A percentile compares a stretch with the other conserved stretches of the same genome.
Evolutionary conservation across 2,113 vertebrate species (phyloP).

Genomic region (Emberiza fucata): DNA sequence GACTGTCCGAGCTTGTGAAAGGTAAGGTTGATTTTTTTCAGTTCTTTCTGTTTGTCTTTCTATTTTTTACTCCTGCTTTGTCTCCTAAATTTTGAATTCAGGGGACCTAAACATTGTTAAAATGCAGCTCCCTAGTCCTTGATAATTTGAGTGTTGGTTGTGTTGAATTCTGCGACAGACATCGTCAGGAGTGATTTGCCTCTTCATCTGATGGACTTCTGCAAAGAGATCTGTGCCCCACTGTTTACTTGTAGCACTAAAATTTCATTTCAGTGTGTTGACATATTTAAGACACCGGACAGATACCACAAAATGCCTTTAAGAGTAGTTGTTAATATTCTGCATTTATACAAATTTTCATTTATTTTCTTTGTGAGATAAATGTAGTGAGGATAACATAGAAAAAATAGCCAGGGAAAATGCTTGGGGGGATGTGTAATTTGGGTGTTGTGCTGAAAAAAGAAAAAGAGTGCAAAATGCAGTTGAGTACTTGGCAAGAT

Average conservation of each 20-base stretch:
- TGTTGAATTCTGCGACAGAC: background rate
- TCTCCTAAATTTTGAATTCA: background rate
- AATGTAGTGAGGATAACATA: background rate
- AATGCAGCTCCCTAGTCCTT: background rate
- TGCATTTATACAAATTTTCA: background rate
- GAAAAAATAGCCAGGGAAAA: background rate
- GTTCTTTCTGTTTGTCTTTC: background rate
- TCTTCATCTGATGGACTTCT: background rate
- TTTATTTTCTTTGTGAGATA: background rate
- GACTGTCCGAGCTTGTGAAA: constrained; percentile 99
- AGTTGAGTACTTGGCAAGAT: background rate
- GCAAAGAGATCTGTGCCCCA: background rate
- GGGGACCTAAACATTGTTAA: background rate
- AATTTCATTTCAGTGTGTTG: background rate
- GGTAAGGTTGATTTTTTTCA: constrained; percentile 77
- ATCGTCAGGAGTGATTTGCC: background rate
- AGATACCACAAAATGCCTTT: background rate
- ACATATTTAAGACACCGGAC: background rate
- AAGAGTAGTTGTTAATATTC: background rate
- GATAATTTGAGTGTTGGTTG: background rate
- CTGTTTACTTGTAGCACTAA: background rate
- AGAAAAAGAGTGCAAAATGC: background rate
- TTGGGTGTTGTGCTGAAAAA: background rate
- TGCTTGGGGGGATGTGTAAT: accelerated
- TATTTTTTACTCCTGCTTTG: constrained; percentile 7